phyloP scores from a whole-genome alignment of 2,113 vertebrate genomes.

The Nothobranchius kuhntae region DNA sequence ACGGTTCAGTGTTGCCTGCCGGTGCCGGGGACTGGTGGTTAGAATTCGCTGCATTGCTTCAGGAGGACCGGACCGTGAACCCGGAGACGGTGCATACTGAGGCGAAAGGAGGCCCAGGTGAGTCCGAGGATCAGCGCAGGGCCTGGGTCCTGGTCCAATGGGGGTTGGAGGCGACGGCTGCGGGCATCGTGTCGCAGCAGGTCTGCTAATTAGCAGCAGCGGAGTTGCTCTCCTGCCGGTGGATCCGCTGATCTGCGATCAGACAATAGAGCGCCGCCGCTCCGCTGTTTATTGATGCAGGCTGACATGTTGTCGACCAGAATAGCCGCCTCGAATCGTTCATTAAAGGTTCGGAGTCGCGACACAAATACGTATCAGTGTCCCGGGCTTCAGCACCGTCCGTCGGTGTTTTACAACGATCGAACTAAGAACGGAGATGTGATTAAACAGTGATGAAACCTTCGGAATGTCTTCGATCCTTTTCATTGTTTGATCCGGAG shows the following conservation, averaged over 20 bases:
- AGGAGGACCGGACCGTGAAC: constrained; percentile 83
- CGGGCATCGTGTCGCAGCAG: constrained; percentile 29
- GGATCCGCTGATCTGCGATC: constrained; percentile 42
- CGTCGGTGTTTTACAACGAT: neutral
- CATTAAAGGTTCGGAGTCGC: constrained; percentile 40
- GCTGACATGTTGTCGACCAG: constrained; percentile 70
- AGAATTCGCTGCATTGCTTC: constrained; percentile 79
- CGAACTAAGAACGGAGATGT: constrained; percentile 16
- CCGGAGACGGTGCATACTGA: constrained; percentile 81
- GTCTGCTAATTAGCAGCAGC: constrained; percentile 19
- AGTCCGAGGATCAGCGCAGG: constrained; percentile 79
- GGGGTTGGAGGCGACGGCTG: constrained; percentile 49
- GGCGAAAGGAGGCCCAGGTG: constrained; percentile 81
- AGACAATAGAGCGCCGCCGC: constrained; percentile 77
- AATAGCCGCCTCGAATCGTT: constrained; percentile 61
- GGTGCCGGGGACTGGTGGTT: constrained; percentile 84
- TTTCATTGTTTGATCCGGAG: constrained; percentile 83
- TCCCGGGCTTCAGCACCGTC: no score
- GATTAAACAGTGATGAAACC: constrained; percentile 42
- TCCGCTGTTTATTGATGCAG: constrained; percentile 67
- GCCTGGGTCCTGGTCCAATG: constrained; percentile 61
- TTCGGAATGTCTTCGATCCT: constrained; percentile 64
- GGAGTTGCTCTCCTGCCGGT: constrained; percentile 33
- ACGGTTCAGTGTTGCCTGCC: constrained; percentile 82
- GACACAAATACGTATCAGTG: neutral